Conservation (phyloP, 2,797 vertebrate genomes). For the Schizopygopsis malacanthus region DNA sequence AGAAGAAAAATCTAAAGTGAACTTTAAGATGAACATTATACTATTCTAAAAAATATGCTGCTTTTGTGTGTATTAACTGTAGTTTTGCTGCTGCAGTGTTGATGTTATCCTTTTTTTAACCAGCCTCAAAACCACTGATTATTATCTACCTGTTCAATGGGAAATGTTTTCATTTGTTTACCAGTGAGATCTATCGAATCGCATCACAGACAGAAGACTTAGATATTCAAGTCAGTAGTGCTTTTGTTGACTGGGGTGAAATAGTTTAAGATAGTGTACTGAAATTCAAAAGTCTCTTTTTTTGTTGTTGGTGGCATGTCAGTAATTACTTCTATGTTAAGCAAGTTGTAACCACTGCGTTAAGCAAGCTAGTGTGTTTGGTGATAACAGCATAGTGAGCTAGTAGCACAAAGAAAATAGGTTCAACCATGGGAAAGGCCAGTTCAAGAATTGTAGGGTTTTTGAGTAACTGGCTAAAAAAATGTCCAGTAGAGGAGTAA, state of each 20-base stretch:
- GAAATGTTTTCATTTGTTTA: conserved; percentile 24
- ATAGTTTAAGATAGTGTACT: not conserved
- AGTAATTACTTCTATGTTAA: not conserved
- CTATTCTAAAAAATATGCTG: conserved; percentile 63
- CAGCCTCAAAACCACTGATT: conserved; percentile 28
- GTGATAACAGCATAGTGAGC: not conserved
- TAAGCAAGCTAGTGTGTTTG: not conserved
- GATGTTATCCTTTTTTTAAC: not conserved
- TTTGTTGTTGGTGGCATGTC: not conserved
- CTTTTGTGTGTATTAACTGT: conserved; percentile 55
- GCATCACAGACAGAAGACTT: not conserved
- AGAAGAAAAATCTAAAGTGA: conserved; percentile 63
- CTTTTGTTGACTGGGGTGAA: not conserved
- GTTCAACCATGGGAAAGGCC: not conserved
- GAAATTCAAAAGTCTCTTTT: not conserved
- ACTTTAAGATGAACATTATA: conserved; percentile 45
- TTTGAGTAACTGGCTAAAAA: not conserved
- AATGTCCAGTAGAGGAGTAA: not conserved
- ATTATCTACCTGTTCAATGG: conserved; percentile 22
- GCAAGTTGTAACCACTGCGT: not conserved
- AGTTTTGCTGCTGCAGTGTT: conserved; percentile 56
- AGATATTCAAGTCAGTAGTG: not conserved
- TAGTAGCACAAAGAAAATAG: not conserved
- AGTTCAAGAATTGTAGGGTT: not conserved
- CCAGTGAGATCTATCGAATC: conserved; percentile 3